Evolutionary conservation across 2,888 invertebrate species (phyloP), one percentile per base, ranked within the genome.

Genomic region (Ptychoptera albimana): DNA sequence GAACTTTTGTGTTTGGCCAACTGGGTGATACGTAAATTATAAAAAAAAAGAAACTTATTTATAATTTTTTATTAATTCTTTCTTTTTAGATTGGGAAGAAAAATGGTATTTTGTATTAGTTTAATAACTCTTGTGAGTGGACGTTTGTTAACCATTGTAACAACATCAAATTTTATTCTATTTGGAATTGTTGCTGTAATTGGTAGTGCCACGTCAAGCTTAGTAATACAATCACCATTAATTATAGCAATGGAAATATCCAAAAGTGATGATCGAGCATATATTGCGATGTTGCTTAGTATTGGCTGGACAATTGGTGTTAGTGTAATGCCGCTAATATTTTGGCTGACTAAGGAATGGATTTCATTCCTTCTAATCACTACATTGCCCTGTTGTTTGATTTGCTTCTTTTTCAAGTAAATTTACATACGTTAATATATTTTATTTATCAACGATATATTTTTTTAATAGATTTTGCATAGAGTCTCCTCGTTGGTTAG

Each of bases 401-500:
- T 67, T 53, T 55, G 70, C 42, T 57, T 70, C 49, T 61, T 65
- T 46, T 60, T 59, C 52, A 64, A 60, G 71, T 71, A 61, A 61
- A 5, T 12, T 5, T 13, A 12, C 12, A 36, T 36, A 6, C 12
- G 5, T 12, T 13, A 11, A 2, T 36, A 8, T n/a, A 12, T 12
- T 5, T 11, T 36, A 8, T 5, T 37, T 14, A 3, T 23, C 7
- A 34, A n/a, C 15, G 10, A 5, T 10, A 29, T 14, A 23, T 30
- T 9, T 15, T n/a, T 11, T 15, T 16, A 12, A 15, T 14, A 77
- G 76, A 60, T 70, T 67, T 53, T 63, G 75, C 55, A 71, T 76
- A 48, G 77, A 77, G 63, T 77, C 77, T 38, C 77, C 77, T 4
- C 67, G 75, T 48, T 77, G 77, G 77, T 64, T 76, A 50, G 72